These are phyloP conservation scores for Tetramorium simillimum DNA, from an alignment of 1,140 invertebrate species.

Conservation along the genomic window DNA sequence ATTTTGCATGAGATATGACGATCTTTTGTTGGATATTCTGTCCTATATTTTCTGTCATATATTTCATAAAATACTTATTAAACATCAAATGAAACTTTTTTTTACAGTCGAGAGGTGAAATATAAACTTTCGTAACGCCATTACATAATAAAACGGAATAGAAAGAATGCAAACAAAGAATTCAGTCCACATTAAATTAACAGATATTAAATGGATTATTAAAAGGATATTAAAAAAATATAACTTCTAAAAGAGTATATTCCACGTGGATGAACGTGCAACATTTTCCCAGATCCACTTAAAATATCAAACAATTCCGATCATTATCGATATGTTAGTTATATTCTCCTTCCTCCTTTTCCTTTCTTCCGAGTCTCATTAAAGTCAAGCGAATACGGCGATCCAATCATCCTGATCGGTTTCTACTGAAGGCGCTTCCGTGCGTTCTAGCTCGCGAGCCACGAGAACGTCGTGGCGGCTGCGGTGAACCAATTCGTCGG, in stretches of 20 bases:
- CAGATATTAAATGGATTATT: background rate
- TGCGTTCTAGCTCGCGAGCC: slow-evolving; percentile 15
- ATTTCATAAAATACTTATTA: background rate
- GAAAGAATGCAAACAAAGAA: background rate
- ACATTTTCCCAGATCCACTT: background rate
- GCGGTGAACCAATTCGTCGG: slow-evolving; percentile 39
- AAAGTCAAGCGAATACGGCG: background rate
- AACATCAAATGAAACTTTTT: background rate
- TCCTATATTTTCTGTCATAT: no score
- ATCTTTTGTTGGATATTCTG: background rate
- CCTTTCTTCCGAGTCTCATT: slow-evolving; percentile 12
- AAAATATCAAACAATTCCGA: background rate
- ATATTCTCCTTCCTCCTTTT: background rate
- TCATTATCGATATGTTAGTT: background rate
- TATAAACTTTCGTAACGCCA: background rate
- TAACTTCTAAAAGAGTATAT: background rate
- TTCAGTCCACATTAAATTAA: background rate
- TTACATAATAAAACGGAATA: background rate
- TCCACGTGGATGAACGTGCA: no score
- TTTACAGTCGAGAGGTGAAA: background rate
- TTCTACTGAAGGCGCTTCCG: background rate
- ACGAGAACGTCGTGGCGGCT: background rate
- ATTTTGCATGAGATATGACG: background rate
- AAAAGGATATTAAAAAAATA: no score
- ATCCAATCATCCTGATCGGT: slow-evolving; percentile 42